Conservation (phyloP, 2,113 vertebrate genomes). For the Colius striatus region DNA sequence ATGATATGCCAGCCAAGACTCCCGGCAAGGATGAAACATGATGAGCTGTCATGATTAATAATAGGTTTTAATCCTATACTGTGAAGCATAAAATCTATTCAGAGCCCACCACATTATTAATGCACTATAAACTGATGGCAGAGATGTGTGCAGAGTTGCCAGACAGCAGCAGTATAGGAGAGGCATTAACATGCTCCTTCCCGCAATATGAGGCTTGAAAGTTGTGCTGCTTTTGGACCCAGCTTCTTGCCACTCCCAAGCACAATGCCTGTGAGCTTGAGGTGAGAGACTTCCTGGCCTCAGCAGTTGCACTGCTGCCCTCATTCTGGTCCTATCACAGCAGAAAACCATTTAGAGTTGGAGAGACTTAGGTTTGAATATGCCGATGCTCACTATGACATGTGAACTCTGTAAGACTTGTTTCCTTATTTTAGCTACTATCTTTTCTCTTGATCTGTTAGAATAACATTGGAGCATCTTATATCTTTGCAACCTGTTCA, state of each 20-base stretch:
- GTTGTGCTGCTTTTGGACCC: not conserved
- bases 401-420: not conserved
- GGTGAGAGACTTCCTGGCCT: too few relatives aligned
- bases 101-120: not conserved
- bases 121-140: fast-evolving
- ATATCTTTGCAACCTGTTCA: not conserved
- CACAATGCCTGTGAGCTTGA: fast-evolving
- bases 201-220: fast-evolving
- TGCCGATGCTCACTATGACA: not conserved
- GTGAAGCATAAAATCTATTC: conserved; percentile 16
- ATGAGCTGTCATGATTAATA: conserved; percentile 33
- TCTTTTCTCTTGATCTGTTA: not conserved
- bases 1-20: not conserved
- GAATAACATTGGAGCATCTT: not conserved
- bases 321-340: fast-evolving
- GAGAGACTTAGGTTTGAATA: not conserved
- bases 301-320: too few relatives aligned
- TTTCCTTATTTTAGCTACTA: not conserved
- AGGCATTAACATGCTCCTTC: not conserved
- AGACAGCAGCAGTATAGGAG: not conserved
- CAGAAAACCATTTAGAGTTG: not conserved
- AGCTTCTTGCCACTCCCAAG: not conserved
- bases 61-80: not conserved
- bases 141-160: not conserved
- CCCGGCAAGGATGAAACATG: conserved; percentile 4